Conservation (phyloP, 1,140 invertebrate species). For the Zelostemma sp. region DNA sequence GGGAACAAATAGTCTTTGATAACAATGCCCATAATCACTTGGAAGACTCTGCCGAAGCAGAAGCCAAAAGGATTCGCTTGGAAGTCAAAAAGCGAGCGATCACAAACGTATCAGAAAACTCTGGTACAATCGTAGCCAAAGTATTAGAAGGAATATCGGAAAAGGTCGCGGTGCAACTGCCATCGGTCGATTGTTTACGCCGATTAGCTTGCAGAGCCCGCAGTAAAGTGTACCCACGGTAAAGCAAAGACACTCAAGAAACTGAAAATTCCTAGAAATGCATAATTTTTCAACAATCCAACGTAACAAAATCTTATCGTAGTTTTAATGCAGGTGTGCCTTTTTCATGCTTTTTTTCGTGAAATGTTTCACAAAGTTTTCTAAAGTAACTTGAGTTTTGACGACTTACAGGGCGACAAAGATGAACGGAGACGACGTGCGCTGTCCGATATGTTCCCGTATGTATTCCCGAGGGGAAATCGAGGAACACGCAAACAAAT, state of each 20-base stretch:
- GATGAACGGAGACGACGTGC: slow-evolving; percentile 36
- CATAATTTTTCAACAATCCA: no score
- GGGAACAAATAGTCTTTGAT: slow-evolving; percentile 19
- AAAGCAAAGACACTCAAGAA: neutral
- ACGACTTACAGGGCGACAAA: slow-evolving; percentile 4
- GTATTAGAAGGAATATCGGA: slow-evolving; percentile 13
- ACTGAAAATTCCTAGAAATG: no score
- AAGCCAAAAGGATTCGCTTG: slow-evolving; percentile 16
- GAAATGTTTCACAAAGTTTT: slow-evolving; percentile 11
- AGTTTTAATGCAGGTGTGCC: no score
- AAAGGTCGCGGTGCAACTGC: slow-evolving; percentile 6
- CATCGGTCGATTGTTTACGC: slow-evolving; percentile 9
- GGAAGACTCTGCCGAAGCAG: slow-evolving; percentile 21
- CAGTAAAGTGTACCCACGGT: slow-evolving; percentile 18
- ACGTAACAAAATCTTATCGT: no score
- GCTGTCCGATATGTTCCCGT: slow-evolving; percentile 74
- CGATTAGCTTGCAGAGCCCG: slow-evolving; percentile 15
- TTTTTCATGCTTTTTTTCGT: neutral
- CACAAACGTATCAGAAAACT: slow-evolving; percentile 4
- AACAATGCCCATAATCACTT: slow-evolving; percentile 31
- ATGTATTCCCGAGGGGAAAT: slow-evolving; percentile 69
- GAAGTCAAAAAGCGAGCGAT: slow-evolving; percentile 23
- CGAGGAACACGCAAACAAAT: slow-evolving; percentile 77
- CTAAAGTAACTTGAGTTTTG: no score
- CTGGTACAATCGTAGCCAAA: slow-evolving; percentile 10